Percentiles rank a stretch among this genome's conserved stretches.
phyloP scores from a whole-genome alignment of 2,888 invertebrate genomes.

The Latheticus oryzae region DNA sequence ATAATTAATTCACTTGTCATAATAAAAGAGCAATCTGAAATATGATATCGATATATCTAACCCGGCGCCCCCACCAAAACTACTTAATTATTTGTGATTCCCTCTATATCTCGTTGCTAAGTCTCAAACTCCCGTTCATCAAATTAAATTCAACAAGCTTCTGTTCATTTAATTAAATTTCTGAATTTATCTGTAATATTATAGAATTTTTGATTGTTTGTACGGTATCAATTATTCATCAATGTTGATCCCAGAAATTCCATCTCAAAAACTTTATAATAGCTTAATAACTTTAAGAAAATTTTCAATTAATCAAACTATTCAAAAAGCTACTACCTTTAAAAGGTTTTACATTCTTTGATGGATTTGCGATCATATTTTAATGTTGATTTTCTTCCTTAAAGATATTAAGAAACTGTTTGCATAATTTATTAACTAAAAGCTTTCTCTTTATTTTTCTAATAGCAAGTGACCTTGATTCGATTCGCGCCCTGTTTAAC shows the following conservation, averaged over 20 bases:
- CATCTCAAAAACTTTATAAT: conserved; percentile 23
- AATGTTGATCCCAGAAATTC: conserved; percentile 22
- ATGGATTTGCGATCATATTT: no score
- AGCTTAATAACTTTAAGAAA: conserved; percentile 2
- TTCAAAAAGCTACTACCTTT: no score
- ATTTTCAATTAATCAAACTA: conserved; percentile 5
- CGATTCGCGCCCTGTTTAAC: conserved; percentile 94
- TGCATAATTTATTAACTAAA: no score
- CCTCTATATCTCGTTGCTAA: conserved; percentile 2
- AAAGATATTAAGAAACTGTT: no score
- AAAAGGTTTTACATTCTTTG: no score
- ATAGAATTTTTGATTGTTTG: conserved; percentile 30
- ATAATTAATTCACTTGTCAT: no score
- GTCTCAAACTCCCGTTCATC: conserved; percentile 9
- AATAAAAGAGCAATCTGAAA: neutral
- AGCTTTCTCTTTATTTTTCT: no score
- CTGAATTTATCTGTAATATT: conserved; percentile 26
- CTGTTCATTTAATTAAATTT: conserved; percentile 35
- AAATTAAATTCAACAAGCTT: conserved; percentile 25
- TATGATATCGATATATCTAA: conserved; percentile 12
- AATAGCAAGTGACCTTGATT: conserved; percentile 93
- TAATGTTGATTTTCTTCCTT: no score
- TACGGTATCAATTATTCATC: conserved; percentile 33
- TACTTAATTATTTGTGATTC: conserved; percentile 21
- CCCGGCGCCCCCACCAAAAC: conserved; percentile 7